Base-by-base conservation (phyloP, 2,797 vertebrate species). In the Sebastes melanostomus region DNA sequence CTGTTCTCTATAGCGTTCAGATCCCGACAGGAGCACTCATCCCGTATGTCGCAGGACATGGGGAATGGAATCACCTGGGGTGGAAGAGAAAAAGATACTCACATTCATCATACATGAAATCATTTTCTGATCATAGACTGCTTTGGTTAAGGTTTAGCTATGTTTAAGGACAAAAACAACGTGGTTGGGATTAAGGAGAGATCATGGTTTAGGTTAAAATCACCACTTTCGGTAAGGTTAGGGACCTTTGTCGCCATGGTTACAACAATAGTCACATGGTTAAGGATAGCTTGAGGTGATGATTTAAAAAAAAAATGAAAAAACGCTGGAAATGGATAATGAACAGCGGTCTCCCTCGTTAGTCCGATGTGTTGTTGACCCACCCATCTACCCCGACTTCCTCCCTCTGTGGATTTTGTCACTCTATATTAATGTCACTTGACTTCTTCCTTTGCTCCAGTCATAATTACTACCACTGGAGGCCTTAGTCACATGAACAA, bases 61-160 rank as follows among this genome's bases (percentile, higher is more conserved):
- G 98, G 98, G 86, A 99, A 99, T 0, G 97, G 98, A 72, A 97
- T 98, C 89, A 99, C 98, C 98, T 99, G 79, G 25, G 84, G 84
- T 16, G 74, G 22, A 50, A 84, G 32, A 89, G 16, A 81, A n/a
- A 77, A 25, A 76, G 1, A 79, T 6, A 36, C 7, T 30, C 3
- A 62, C 12, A 24, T n/a, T 75, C 1, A 63, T 12, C 1, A 66
- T 12, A 54, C 18, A 68, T 34, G 16, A 14, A 65, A 74, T 2
- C 12, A 14, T n/a, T 46, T 32, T 36, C 4, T 62, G 14, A 54
- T 74, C 18, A 10, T 14, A n/a, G 20, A 22, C 20, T n/a, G 9
- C 3, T 46, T 9, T 32, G 24, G 14, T 59, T 42, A 30, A 66
- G n/a, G n/a, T 50, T 42, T 42, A 25, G 54, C 22, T 38, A 25